Base-by-base conservation (phyloP, 2,113 vertebrate species). In the Myotis davidii region DNA sequence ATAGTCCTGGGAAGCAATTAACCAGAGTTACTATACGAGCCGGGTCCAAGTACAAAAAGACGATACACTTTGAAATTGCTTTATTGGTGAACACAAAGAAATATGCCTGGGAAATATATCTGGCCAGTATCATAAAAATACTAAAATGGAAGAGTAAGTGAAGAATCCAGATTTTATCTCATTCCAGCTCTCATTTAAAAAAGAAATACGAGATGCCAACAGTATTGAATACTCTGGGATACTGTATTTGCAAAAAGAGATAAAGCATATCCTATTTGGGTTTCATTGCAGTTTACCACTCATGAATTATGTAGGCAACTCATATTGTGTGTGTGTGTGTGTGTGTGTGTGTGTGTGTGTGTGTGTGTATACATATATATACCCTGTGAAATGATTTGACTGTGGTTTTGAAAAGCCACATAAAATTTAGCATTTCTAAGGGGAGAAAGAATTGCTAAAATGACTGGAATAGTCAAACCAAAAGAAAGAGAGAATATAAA, bases 181-280 rank as follows among this genome's bases (percentile, higher is more conserved):
- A 81, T 81, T 54, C 56, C 39, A 93, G n/a, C 8, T 86, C 20
- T 69, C 45, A 72, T 93, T 88, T 88, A 95, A 96, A 83, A 96
- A 96, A 83, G 50, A 87, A 92, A 90, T 83, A 93, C 39, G 52
- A 16, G 86, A 92, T 88, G 27, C 18, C 81, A 88, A 79, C 0
- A 32, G 42, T 59, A 50, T 16, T 91, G 5, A 76, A 86, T n/a
- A 73, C 82, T 88, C 90, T 37, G 27, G 70, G 77, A 78, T 9
- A 94, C 90, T 90, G 85, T 78, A 92, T 79, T 92, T 89, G 32
- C 95, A 97, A 97, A 97, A 96, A 94, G 96, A 90, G 74, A 94
- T 48, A 94, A 96, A 95, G 79, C 78, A 95, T 85, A 93, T 77
- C 54, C 79, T 95, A 90, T 83, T 91, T 92, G 77, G 52, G n/a